Evolutionary conservation across 1,140 invertebrate species (phyloP), one percentile per base, ranked within the genome.

Genomic region (Drosophila neocordata): DNA sequence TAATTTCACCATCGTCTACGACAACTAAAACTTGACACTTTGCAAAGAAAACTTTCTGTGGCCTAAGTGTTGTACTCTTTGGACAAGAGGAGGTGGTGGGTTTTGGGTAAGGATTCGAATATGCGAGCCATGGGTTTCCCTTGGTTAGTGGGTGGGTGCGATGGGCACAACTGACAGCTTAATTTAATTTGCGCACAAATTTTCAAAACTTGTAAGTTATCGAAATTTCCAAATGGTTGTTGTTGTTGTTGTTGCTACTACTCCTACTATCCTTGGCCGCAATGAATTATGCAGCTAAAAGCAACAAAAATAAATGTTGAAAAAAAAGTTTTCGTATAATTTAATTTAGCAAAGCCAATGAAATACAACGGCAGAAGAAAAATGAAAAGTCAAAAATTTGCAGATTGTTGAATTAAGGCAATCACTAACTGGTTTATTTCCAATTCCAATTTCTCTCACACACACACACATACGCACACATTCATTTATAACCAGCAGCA

Each of bases 21-120:
- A 83, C 83, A 87, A 83, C 83, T 88, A 82, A 88, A 87, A 83
- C 78, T 88, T 87, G 79, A 87, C 83, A 87, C 82, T 87, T 87
- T 88, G 58, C 79, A 31, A 88, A 79, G 75, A 88, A 88, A 88
- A 48, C 68, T 87, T 87, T 87, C 65, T 87, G 83, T 83, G 83
- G 83, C 75, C 60, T 69, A 69, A 72, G 83, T 73, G 72, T 79
- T 82, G 78, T 87, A 58, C 53, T 74, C 53, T 9, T 6, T 13
- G 5, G 20, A 37, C 20, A 44, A 31, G 18, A 18, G n/a, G n/a
- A n/a, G n/a, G n/a, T 27, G 38, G 20, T 4, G 9, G 56, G 12
- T 2, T 11, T 12, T 2, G 13, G 58, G 18, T 1, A 31, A 55
- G 55, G 31, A 22, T 15, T 48, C 53, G 63, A 41, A 48, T 35